Conservation (phyloP, 2,113 vertebrate genomes). For the Bos taurus region ARS-UCD2.0 NC_037339.1:37500001-37500500, state of each 20-base stretch:
- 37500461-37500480: not conserved
- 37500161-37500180: not conserved
- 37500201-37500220: not conserved
- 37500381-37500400: not conserved
- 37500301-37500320: not conserved
- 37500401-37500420: not conserved
- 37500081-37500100: not conserved
- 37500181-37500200: not conserved
- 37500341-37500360: not conserved
- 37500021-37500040: not conserved
- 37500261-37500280: not conserved
- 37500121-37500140: not conserved
- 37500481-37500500: not conserved
- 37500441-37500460: not conserved
- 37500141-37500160: not conserved
- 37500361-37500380: not conserved
- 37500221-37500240: not conserved
- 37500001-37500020: not conserved
- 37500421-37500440: not conserved
- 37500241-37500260: not conserved
- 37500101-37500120: not conserved
- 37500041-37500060: not conserved
- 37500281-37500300: not conserved
- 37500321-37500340: not conserved
- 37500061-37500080: not conserved